Evolutionary conservation across 2,888 invertebrate genomes (phyloP), one percentile per base, ranked within the genome.

Genomic region (Lasioglossum marginatum): DNA sequence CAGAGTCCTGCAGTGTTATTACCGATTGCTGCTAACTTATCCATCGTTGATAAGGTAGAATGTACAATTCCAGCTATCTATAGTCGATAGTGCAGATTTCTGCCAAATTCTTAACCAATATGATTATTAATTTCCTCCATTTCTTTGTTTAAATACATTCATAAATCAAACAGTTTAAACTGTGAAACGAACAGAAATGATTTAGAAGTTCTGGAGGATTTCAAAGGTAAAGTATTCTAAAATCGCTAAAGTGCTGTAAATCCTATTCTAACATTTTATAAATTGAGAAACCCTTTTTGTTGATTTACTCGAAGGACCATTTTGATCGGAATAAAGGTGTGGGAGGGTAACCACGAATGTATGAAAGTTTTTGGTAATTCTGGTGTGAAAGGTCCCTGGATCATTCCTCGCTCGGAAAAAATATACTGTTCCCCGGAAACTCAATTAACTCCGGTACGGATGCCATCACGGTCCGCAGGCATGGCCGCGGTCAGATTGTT

Each of bases 401-500:
- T 40, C 40, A 40, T 70, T 14, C 40, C 70, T 40, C n/a, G n/a
- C 12, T 6, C n/a, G 16, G 14, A 19, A 34, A 81, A 85, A 85
- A 75, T 76, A 43, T 19, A 76, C 40, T 73, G 68, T 78, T 68
- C 81, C 43, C 70, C 37, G 76, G 82, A 89, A 89, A 86, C 88
- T 84, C 81, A 88, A 89, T 89, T 89, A 89, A 88, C 77, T 31
- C 34, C 45, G 37, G 66, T 57, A 66, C 77, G 73, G 79, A 77
- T 83, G 66, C 70, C 86, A 82, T 77, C 78, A 87, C 82, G 79
- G 83, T 82, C 83, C 83, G 80, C 83, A 71, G 81, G 85, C 87
- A 87, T 79, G 83, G 83, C 85, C 82, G 86, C 89, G 88, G 88
- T 90, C 88, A 86, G 83, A 91, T 88, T 87, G 88, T 91, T 89